phyloP scores from a whole-genome alignment of 2,113 vertebrate genomes.

The Otus sunia region DNA sequence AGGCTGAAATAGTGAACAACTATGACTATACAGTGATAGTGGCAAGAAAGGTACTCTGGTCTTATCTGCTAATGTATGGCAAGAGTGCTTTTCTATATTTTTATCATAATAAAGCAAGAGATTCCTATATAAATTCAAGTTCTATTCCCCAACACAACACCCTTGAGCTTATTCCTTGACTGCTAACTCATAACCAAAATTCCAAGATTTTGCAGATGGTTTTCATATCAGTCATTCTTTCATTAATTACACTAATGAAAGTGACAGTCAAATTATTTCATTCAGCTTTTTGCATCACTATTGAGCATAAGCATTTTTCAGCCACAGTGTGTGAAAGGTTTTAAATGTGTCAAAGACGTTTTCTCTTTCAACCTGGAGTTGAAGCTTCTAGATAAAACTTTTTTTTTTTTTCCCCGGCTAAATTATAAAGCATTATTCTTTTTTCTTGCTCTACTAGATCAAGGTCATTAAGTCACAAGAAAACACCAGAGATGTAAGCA shows the following conservation, averaged over 20 bases:
- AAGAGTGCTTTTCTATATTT: neutral
- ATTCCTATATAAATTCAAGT: neutral
- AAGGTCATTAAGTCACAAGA: neutral
- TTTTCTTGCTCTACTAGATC: neutral
- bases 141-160: neutral
- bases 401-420: neutral
- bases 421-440: neutral
- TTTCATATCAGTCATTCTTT: neutral
- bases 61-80: neutral
- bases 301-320: neutral
- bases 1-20: neutral
- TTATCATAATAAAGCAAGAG: neutral
- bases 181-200: neutral
- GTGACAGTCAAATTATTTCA: neutral
- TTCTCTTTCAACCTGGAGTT: neutral
- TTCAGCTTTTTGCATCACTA: neutral
- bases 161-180: neutral
- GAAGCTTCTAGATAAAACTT: neutral
- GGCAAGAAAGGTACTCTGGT: neutral
- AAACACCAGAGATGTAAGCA: neutral
- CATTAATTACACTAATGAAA: neutral
- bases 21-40: neutral
- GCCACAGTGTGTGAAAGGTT: neutral
- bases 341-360: neutral
- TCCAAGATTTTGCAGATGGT: neutral